These are phyloP conservation scores for Ectobius pallidus DNA, from an alignment of 2,888 invertebrate genomes.

Conservation along the genomic window DNA sequence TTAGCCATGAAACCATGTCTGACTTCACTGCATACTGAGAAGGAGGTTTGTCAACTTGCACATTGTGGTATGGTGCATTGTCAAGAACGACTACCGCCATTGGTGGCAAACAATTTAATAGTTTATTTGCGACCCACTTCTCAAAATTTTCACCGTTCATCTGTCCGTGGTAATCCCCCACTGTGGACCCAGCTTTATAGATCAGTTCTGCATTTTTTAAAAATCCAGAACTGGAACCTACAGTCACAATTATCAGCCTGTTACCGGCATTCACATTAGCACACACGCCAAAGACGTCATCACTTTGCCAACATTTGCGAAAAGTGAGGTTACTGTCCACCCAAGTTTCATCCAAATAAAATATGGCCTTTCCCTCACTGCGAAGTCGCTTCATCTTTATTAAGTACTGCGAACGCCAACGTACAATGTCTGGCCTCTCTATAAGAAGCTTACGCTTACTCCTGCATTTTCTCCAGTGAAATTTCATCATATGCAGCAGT, in stretches of 20 bases:
- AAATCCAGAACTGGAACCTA: not conserved
- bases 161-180: not conserved
- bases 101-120: not conserved
- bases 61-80: not conserved
- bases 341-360: not conserved
- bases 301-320: not conserved
- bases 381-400: not conserved
- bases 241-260: not conserved
- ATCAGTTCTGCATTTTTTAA: not conserved
- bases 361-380: not conserved
- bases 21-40: not conserved
- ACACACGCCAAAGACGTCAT: not conserved
- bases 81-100: not conserved
- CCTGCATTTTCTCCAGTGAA: not conserved
- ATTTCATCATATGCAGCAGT: not conserved
- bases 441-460: not conserved
- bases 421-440: not conserved
- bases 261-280: not conserved
- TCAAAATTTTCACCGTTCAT: constrained; percentile 9
- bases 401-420: not conserved
- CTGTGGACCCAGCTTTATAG: not conserved
- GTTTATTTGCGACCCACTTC: not conserved
- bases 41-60: not conserved
- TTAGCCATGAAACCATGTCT: not conserved
- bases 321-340: not conserved